Percentiles rank a stretch among this genome's conserved stretches.
phyloP scores from a whole-genome alignment of 1,140 invertebrate species.

The Drosophila asahinai region DNA sequence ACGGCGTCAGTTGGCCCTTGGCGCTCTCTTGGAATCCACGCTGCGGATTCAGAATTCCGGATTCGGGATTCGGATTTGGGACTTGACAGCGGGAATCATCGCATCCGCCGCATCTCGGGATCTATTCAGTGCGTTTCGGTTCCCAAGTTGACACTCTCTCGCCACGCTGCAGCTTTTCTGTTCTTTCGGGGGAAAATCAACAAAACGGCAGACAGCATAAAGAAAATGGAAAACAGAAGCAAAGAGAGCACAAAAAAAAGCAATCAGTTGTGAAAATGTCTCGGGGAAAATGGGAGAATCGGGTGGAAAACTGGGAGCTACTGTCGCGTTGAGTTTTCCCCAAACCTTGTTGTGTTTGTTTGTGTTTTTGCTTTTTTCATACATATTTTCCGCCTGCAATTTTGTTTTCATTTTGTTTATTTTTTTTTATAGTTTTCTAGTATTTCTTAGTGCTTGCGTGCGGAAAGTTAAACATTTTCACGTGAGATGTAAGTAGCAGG shows the following conservation, averaged over 20 bases:
- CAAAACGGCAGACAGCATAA: not conserved
- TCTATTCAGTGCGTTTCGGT: conserved; percentile 25
- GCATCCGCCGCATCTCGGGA: conserved; percentile 11
- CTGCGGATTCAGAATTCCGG: conserved; percentile 38
- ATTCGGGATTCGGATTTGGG: conserved; percentile 22
- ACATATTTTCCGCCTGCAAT: conserved; percentile 7
- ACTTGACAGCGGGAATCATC: conserved; percentile 1
- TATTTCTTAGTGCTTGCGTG: conserved; percentile 78
- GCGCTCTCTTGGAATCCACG: conserved; percentile 33
- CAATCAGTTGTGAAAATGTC: conserved; percentile 51
- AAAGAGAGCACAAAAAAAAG: conserved; percentile 16
- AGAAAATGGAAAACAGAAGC: no score
- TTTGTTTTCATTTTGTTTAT: conserved; percentile 13
- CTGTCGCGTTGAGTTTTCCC: conserved; percentile 32
- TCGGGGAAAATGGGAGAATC: conserved; percentile 21
- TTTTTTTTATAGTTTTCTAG: conserved; percentile 29
- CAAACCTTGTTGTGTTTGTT: conserved; percentile 38
- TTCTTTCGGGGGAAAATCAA: conserved; percentile 23
- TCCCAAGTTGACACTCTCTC: conserved; percentile 13
- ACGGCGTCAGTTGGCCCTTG: conserved; percentile 46
- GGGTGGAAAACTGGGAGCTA: conserved; percentile 8
- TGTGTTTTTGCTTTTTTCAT: conserved; percentile 24
- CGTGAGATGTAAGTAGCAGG: conserved; percentile 58
- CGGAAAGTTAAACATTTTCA: conserved; percentile 61
- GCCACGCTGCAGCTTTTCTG: conserved; percentile 5